Conservation (phyloP, 2,113 vertebrate species). For the Corythaeola cristata region DNA sequence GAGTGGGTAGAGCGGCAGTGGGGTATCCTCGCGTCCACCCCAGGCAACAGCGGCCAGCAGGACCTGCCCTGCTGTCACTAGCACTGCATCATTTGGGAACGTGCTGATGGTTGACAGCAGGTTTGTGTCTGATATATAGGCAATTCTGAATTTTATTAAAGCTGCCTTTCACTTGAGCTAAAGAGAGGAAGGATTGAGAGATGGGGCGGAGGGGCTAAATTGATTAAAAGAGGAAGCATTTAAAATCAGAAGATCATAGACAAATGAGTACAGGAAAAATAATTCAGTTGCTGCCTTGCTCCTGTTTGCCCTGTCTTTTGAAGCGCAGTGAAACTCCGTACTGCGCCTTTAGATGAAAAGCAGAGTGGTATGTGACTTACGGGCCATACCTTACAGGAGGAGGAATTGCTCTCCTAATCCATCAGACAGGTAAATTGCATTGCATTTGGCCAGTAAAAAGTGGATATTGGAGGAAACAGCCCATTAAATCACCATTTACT, state of each 20-base stretch:
- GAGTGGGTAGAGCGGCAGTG: background rate
- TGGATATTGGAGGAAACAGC: background rate
- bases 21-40: accelerated
- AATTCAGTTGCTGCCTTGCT: background rate
- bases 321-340: background rate
- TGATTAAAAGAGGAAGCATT: background rate
- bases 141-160: background rate
- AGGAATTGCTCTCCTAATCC: background rate
- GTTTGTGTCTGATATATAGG: background rate
- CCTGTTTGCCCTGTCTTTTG: background rate
- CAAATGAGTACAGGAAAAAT: background rate
- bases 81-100: background rate
- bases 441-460: background rate
- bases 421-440: background rate
- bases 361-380: background rate
- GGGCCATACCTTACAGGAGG: background rate
- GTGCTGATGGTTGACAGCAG: accelerated
- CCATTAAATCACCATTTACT: conserved; percentile 5
- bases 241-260: background rate
- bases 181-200: background rate
- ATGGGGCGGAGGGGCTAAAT: background rate
- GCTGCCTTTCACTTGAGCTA: background rate
- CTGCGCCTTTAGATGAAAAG: background rate
- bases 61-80: accelerated
- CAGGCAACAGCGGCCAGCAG: background rate